Conservation (phyloP, 2,113 vertebrate species). For the Rattus rattus region DNA sequence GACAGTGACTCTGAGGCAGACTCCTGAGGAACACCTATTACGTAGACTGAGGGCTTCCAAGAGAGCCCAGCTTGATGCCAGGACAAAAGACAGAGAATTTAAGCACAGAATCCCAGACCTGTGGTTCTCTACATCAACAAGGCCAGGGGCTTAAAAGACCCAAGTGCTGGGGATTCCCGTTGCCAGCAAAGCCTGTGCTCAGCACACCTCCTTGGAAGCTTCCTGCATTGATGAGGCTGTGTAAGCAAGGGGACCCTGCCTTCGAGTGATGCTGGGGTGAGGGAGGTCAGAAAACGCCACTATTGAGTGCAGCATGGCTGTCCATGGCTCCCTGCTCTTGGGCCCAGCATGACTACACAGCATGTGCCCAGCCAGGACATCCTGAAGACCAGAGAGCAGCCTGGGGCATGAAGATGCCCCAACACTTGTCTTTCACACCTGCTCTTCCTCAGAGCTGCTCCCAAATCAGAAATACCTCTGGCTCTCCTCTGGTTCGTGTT, state of each 20-base stretch:
- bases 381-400: constrained; percentile 43
- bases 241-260: not conserved
- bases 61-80: constrained; percentile 68
- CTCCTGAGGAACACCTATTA: constrained; percentile 75
- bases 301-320: constrained; percentile 62
- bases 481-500: constrained; percentile 52
- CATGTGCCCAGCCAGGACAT: constrained; percentile 24
- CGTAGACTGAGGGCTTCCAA: constrained; percentile 77
- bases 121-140: constrained; percentile 48
- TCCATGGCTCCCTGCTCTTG: constrained; percentile 61
- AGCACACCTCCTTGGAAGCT: not conserved
- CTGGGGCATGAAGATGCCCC: not conserved
- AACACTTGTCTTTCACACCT: not conserved
- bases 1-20: constrained; percentile 64
- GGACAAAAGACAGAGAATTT: constrained; percentile 66
- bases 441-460: constrained; percentile 39
- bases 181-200: not conserved
- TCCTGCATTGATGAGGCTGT: not conserved
- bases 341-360: constrained; percentile 69
- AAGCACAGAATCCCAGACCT: constrained; percentile 84
- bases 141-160: constrained; percentile 53
- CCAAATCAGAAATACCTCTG: constrained; percentile 23
- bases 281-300: not conserved
- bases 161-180: not conserved
- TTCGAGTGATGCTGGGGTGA: not conserved